phyloP scores from a whole-genome alignment of 1,140 invertebrate species.

The Aphidius gifuensis region DNA sequence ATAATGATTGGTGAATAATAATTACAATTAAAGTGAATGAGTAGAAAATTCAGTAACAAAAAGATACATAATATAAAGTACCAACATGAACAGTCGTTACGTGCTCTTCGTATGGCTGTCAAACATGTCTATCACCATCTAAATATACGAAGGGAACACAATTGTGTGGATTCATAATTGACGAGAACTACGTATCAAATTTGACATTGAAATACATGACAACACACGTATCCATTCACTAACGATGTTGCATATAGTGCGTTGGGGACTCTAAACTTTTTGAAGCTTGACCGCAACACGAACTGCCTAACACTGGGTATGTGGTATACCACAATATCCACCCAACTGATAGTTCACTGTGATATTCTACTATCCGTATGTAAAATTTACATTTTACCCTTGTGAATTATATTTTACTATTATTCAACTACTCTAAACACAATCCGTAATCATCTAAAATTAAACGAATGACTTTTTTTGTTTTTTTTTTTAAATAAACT shows the following conservation, averaged over 20 bases:
- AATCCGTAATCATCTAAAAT: too few relatives aligned
- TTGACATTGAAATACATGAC: slow-evolving; percentile 37
- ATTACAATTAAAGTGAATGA: too few relatives aligned
- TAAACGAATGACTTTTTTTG: too few relatives aligned
- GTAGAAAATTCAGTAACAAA: too few relatives aligned
- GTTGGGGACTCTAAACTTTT: slow-evolving; percentile 29
- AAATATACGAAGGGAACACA: background rate
- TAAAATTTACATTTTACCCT: background rate
- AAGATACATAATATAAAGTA: too few relatives aligned
- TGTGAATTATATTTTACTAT: slow-evolving; percentile 2
- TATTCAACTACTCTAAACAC: too few relatives aligned
- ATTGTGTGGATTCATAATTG: slow-evolving; percentile 40
- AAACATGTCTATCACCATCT: background rate
- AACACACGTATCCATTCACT: slow-evolving; percentile 26
- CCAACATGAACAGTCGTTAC: too few relatives aligned
- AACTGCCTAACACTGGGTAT: slow-evolving; percentile 32
- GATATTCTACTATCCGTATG: background rate
- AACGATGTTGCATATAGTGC: slow-evolving; percentile 24
- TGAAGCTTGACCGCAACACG: slow-evolving; percentile 37
- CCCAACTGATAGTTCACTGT: slow-evolving; percentile 2
- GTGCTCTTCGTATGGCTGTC: background rate
- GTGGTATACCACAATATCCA: slow-evolving; percentile 30
- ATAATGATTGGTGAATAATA: too few relatives aligned
- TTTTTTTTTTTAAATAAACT: too few relatives aligned
- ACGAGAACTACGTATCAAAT: slow-evolving; percentile 36